Evolutionary conservation across 1,140 invertebrate genomes (phyloP), one percentile per base, ranked within the genome.

Genomic region (Neuroterus valhalla): DNA sequence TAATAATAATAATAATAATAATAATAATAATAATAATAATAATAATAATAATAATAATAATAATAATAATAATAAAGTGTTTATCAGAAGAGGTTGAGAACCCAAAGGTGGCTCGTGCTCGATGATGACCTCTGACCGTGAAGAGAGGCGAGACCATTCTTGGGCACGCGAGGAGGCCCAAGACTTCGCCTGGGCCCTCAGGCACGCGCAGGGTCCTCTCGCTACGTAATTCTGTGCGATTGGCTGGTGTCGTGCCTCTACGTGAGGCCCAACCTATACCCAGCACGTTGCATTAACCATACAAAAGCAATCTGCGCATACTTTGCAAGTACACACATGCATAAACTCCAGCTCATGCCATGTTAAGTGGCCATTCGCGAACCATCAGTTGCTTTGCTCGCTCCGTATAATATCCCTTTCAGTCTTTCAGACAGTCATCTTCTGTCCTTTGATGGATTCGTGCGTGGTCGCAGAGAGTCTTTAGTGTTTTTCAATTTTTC

Each of bases 111-210:
- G 87, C 87, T 89, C 88, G 88, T 90, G 89, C 87, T 89, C 83
- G 82, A 84, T 76, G 78, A 78, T 85, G 89, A 90, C 88, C 88
- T 89, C 85, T 90, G 88, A 89, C 88, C 87, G 82, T 82, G 82
- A 86, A 85, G 80, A 84, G 82, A 83, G 81, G 82, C 83, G 83
- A 85, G 84, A 83, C 82, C 81, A 86, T 83, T 84, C 83, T 77
- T 80, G 84, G 85, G 83, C 88, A 89, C 88, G 86, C 88, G 88
- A 89, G 83, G 79, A 78, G 80, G 82, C 80, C 83, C 82, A 82
- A 82, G 75, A 80, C 80, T 85, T 81, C 66, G 85, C 85, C 80
- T 85, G 81, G 62, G 84, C 85, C 85, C 80, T 74, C 68, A 86
- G 87, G 85, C 85, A 88, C 87, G 86, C 85, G 86, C 85, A 76